phyloP scores from a whole-genome alignment of 2,797 vertebrate species.

The Microchirus variegatus region DNA sequence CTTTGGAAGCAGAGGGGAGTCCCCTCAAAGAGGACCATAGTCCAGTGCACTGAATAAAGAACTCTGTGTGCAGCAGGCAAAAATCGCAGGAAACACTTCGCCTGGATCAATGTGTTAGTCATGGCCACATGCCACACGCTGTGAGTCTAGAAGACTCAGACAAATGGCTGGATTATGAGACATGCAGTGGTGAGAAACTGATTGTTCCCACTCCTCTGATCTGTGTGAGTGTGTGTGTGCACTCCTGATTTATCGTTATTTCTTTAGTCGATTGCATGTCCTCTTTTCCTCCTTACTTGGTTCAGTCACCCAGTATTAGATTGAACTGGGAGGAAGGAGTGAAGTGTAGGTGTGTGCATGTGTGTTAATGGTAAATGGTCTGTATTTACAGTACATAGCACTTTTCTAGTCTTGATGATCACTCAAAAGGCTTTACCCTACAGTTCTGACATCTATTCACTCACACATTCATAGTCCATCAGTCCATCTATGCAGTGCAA shows the following conservation, averaged over 20 bases:
- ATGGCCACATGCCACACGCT: conserved; percentile 56
- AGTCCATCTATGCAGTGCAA: too few species aligned
- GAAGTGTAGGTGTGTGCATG: conserved; percentile 1
- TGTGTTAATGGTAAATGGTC: too few species aligned
- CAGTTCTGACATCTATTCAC: too few species aligned
- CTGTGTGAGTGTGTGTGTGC: not conserved
- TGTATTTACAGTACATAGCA: too few species aligned
- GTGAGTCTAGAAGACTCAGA: conserved; percentile 60
- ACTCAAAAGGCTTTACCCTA: too few species aligned
- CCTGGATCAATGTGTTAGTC: conserved; percentile 75
- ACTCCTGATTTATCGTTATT: conserved; percentile 48
- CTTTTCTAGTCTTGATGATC: too few species aligned
- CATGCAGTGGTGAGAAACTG: conserved; percentile 57
- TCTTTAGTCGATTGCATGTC: conserved; percentile 37
- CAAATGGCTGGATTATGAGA: conserved; percentile 69
- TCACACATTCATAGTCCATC: too few species aligned
- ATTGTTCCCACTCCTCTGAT: conserved; percentile 38
- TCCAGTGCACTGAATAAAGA: conserved; percentile 51
- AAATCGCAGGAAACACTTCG: conserved; percentile 64
- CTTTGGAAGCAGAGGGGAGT: conserved; percentile 55
- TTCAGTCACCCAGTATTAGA: not conserved
- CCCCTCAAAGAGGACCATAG: conserved; percentile 44
- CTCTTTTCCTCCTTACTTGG: conserved; percentile 20
- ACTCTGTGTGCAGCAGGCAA: conserved; percentile 55
- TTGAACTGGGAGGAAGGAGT: conserved; percentile 9